phyloP scores from a whole-genome alignment of 1,140 invertebrate species.

The Lanistes nyassanus region DNA sequence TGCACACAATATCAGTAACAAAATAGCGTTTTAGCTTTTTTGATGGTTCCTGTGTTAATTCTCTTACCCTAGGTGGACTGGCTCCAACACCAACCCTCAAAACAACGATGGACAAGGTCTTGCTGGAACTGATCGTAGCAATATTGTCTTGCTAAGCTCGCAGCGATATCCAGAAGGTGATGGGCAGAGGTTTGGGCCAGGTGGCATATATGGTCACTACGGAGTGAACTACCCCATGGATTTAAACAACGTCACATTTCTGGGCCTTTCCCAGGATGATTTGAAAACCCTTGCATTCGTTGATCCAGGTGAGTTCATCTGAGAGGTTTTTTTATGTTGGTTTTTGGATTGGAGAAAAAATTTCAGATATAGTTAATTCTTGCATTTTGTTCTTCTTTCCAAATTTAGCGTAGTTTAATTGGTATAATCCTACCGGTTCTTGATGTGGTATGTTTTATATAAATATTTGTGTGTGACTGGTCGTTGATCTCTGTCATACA shows the following conservation, averaged over 20 bases:
- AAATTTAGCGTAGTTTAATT: no score
- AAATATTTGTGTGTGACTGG: no score
- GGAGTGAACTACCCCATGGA: constrained; percentile 58
- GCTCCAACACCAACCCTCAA: constrained; percentile 61
- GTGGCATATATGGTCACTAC: constrained; percentile 55
- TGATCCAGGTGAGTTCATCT: constrained; percentile 44
- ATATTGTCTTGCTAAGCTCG: constrained; percentile 56
- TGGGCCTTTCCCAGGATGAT: constrained; percentile 48
- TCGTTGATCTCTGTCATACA: no score
- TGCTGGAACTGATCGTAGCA: constrained; percentile 62
- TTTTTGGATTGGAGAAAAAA: background rate
- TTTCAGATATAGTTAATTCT: background rate
- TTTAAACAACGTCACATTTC: constrained; percentile 49
- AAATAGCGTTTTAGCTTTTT: no score
- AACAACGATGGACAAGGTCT: constrained; percentile 65
- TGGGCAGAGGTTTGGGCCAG: constrained; percentile 36
- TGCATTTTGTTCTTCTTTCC: no score
- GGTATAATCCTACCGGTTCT: no score
- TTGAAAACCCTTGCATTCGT: constrained; percentile 53
- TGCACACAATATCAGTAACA: no score
- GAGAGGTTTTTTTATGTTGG: no score
- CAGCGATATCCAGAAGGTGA: constrained; percentile 56
- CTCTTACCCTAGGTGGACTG: constrained; percentile 68
- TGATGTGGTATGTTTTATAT: no score
- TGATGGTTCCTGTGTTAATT: no score